Base-by-base conservation (phyloP, 2,888 invertebrate genomes). In the Halocaridina rubra region DNA sequence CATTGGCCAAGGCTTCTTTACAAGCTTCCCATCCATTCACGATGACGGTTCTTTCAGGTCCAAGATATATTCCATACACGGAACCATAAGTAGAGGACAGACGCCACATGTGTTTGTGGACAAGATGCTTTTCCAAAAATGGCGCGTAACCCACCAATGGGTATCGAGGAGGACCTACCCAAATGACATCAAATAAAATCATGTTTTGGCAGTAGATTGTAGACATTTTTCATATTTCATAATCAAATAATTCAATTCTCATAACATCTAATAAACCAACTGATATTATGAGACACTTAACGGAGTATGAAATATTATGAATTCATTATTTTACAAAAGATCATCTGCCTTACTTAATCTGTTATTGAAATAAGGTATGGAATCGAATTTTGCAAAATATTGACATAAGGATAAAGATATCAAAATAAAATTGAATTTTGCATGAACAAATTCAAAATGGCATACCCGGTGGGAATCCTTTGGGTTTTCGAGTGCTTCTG, bases 21-120 rank as follows among this genome's bases (percentile, higher is more conserved):
- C 94, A 91, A 0, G 92, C 88, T 1, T 92, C 90, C 89, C 92
- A 92, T 0, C 93, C 93, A 27, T 92, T 92, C 1, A 93, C 93
- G 0, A 93, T 92, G 1, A 94, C 91, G 0, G 93, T 91, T 3
- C 91, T 90, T 72, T 93, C 92, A 4, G 90, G 90, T 0, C 93
- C 94, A 53, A 94, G 89, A 90, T 93, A 93, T 1, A 94, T 89
- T 0, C 94, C 93, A 1, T 94, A 89, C 0, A 94, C 90, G 27
- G 92, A 91, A 0, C 92, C 91, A 89, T 92, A 93, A 27, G 90
- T 90, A 86, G 92, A 90, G 10, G 53, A 33, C 13, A 95, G 90
- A 88, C 93, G 91, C 57, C 93, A 91, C 90, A 94, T 92, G 0
- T 93, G 94, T 88, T 94, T 91, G 90, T 94, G 93, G 88, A 96